Evolutionary conservation across 2,888 invertebrate species (phyloP).

Genomic region (Hecatera dysodea): DNA sequence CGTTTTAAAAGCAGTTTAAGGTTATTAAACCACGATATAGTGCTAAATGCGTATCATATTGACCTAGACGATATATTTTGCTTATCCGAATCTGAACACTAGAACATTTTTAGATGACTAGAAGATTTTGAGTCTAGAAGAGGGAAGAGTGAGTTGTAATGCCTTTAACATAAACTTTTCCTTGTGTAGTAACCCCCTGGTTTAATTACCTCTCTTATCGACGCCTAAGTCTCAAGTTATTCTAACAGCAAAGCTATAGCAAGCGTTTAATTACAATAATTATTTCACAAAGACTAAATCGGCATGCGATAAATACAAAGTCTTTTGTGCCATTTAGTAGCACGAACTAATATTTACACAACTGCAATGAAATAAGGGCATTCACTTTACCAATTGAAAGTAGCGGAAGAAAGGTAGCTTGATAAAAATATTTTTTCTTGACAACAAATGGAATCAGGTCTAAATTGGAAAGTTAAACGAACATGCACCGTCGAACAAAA

Average conservation of each 20-base stretch:
- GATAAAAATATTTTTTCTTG: not conserved
- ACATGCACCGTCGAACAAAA: not conserved
- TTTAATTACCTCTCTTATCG: not conserved
- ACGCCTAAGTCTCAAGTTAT: not conserved
- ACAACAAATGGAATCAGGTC: conserved; percentile 8
- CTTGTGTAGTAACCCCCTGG: not conserved
- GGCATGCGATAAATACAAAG: not conserved
- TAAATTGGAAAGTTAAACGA: conserved; percentile 49
- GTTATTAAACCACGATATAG: conserved; percentile 29
- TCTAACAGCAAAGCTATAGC: not conserved
- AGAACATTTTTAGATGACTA: not conserved
- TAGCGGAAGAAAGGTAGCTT: not conserved
- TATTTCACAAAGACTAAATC: conserved; percentile 2
- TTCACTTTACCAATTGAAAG: conserved; percentile 25
- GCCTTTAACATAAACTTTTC: too few species aligned
- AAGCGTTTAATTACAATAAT: conserved; percentile 14
- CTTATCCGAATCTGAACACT: conserved; percentile 16
- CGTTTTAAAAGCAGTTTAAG: conserved; percentile 38
- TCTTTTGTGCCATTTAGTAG: not conserved
- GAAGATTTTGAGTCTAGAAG: not conserved
- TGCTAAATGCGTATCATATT: conserved; percentile 30
- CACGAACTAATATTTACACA: conserved; percentile 19
- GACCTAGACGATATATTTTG: conserved; percentile 28
- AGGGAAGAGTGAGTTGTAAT: too few species aligned
- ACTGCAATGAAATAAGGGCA: conserved; percentile 11